phyloP scores from a whole-genome alignment of 2,888 invertebrate genomes.

The Trichacis sp. region DNA sequence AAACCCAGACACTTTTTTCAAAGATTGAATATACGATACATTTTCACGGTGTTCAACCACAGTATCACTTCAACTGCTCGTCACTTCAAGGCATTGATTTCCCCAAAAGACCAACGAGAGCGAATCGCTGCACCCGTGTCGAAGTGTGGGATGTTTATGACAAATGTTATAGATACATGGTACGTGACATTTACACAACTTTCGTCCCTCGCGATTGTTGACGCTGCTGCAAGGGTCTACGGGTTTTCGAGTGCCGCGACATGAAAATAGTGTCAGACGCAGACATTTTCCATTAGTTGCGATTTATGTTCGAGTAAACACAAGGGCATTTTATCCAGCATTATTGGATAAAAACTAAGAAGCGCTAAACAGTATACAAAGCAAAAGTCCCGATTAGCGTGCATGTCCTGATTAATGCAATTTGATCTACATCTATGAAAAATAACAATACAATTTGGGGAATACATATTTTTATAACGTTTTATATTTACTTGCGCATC shows the following conservation, averaged over 20 bases:
- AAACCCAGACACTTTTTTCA: too few species aligned
- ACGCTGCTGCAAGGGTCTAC: slow-evolving; percentile 57
- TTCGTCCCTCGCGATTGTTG: slow-evolving; percentile 47
- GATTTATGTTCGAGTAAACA: slow-evolving; percentile 42
- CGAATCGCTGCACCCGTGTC: slow-evolving; percentile 26
- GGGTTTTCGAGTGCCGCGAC: slow-evolving; percentile 49
- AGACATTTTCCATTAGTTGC: slow-evolving; percentile 61
- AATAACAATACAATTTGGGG: too few species aligned
- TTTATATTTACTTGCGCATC: too few species aligned
- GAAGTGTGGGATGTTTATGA: slow-evolving; percentile 48
- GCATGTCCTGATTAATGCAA: too few species aligned
- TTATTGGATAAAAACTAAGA: not conserved
- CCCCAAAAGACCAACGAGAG: not conserved
- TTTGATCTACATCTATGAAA: too few species aligned
- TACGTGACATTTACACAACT: slow-evolving; percentile 58
- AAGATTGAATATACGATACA: too few species aligned
- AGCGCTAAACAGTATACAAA: too few species aligned
- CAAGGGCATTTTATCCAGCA: not conserved
- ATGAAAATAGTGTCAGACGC: slow-evolving; percentile 57
- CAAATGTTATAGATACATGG: slow-evolving; percentile 66
- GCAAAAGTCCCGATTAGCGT: too few species aligned
- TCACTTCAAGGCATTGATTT: not conserved
- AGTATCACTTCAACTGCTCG: too few species aligned
- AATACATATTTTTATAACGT: too few species aligned
- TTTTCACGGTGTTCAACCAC: too few species aligned